Conservation (phyloP, 2,797 vertebrate genomes). For the Alcedo quadribrachys region DNA sequence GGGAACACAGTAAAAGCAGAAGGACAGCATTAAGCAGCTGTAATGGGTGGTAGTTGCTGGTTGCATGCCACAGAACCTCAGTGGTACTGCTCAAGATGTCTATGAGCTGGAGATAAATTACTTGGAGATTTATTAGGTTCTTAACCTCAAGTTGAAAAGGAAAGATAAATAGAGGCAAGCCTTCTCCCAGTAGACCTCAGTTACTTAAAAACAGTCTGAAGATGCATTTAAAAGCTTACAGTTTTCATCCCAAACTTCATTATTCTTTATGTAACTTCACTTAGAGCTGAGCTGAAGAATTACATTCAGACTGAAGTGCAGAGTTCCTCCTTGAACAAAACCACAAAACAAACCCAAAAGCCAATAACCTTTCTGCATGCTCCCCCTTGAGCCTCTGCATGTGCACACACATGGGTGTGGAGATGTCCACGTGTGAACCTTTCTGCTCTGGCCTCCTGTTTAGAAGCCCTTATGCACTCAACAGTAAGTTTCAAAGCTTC, state of each 20-base stretch:
- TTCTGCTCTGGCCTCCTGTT: background rate
- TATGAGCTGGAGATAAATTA: background rate
- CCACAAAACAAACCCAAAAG: background rate
- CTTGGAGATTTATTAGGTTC: conserved; percentile 27
- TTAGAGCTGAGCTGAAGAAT: background rate
- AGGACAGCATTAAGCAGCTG: background rate
- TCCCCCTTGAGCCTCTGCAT: background rate
- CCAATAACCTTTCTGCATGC: background rate
- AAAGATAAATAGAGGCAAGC: background rate
- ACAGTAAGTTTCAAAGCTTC: background rate
- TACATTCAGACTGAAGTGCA: background rate
- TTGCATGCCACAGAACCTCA: background rate
- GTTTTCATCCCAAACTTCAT: background rate
- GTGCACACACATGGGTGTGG: background rate
- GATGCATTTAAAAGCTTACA: accelerated
- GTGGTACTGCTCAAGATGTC: background rate
- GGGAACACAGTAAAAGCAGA: background rate
- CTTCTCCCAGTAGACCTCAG: background rate
- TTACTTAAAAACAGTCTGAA: background rate
- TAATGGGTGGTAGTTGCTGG: background rate
- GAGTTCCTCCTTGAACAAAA: background rate
- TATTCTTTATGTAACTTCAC: background rate
- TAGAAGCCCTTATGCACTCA: background rate
- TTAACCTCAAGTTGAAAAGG: conserved; percentile 20
- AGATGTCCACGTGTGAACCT: background rate